phyloP scores from a whole-genome alignment of 2,888 invertebrate species.

The Eupithecia inturbata region DNA sequence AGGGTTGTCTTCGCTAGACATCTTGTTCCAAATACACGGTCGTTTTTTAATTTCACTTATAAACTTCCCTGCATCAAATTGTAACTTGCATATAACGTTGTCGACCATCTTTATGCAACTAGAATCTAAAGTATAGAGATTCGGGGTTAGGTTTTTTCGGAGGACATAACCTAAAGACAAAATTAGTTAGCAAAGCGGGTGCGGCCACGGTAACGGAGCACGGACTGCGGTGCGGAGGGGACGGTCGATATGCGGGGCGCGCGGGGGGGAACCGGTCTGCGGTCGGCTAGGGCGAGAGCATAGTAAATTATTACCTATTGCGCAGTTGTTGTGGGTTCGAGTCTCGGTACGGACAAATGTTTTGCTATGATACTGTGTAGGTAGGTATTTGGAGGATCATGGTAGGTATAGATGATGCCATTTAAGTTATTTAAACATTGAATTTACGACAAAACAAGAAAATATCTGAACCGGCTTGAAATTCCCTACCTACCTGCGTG shows the following conservation, averaged over 20 bases:
- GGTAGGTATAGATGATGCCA: no score
- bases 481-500: no score
- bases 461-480: no score
- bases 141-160: background rate
- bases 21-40: conserved; percentile 28
- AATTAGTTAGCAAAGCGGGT: background rate
- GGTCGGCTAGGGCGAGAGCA: background rate
- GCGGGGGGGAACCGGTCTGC: conserved; percentile 12
- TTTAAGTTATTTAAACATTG: no score
- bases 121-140: background rate
- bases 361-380: background rate
- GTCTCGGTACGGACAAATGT: background rate
- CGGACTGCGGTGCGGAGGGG: conserved; percentile 5
- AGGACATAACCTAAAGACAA: background rate
- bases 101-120: background rate
- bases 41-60: conserved; percentile 32
- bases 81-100: background rate
- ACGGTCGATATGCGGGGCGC: conserved; percentile 1
- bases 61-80: conserved; percentile 30
- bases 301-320: background rate
- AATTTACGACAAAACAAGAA: no score
- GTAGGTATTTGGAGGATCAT: no score
- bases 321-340: background rate
- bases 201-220: background rate
- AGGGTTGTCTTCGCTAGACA: background rate